Percentiles rank a stretch among this genome's conserved stretches.
Conservation (phyloP, 2,797 vertebrate genomes). For the Clarias fuscus region DNA sequence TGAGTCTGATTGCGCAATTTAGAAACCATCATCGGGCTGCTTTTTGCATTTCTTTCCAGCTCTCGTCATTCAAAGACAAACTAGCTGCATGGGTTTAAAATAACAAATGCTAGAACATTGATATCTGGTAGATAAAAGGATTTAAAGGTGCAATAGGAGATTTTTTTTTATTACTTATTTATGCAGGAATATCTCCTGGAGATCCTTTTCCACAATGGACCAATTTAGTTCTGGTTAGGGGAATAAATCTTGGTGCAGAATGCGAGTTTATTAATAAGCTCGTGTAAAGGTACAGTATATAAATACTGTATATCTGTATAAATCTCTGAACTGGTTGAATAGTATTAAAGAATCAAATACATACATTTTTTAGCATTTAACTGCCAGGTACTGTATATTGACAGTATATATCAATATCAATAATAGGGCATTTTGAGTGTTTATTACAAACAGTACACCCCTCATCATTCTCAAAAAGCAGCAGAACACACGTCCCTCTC, state of each 20-base stretch:
- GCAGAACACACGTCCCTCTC: no score
- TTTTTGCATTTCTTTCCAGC: not conserved
- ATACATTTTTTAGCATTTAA: not conserved
- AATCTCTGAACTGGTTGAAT: not conserved
- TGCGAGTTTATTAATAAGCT: not conserved
- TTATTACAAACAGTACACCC: not conserved
- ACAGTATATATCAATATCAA: not conserved
- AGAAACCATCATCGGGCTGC: not conserved
- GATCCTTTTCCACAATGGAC: not conserved
- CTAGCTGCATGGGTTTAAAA: not conserved
- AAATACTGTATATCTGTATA: not conserved
- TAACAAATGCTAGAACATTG: not conserved
- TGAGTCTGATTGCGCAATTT: slow-evolving; percentile 23
- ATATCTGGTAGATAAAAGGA: not conserved
- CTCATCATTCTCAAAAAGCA: not conserved
- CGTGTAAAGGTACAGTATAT: not conserved
- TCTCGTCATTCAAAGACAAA: not conserved
- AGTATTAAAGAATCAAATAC: not conserved
- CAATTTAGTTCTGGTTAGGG: not conserved
- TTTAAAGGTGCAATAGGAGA: not conserved
- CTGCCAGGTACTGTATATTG: not conserved
- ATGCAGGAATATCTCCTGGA: not conserved
- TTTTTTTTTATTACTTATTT: not conserved
- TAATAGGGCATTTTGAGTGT: no score
- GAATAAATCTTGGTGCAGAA: not conserved